Evolutionary conservation across 2,888 invertebrate genomes (phyloP).

Genomic region (Coremacera marginata): DNA sequence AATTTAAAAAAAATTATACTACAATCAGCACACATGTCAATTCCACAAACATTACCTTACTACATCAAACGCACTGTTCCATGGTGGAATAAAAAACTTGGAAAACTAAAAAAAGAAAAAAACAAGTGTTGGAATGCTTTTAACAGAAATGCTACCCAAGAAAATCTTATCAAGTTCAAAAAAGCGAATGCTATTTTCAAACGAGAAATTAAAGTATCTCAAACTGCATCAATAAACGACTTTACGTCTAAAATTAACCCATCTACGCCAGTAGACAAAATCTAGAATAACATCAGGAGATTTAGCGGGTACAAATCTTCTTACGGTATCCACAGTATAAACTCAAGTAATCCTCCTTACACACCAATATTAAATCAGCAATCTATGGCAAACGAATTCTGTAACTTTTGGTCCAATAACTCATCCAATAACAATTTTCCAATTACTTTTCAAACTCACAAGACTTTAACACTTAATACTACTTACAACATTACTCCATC

Average conservation of each 20-base stretch:
- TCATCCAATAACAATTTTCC: conserved; percentile 6
- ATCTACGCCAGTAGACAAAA: conserved; percentile 21
- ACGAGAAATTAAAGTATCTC: conserved; percentile 29
- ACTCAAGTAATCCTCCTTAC: neutral
- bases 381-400: conserved; percentile 34
- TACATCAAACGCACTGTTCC: neutral
- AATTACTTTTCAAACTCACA: neutral
- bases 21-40: conserved; percentile 29
- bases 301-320: conserved; percentile 24
- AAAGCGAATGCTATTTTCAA: conserved; percentile 28
- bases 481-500: too few species aligned
- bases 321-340: conserved; percentile 25
- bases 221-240: neutral
- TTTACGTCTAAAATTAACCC: conserved; percentile 36
- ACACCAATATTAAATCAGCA: neutral
- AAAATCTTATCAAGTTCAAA: conserved; percentile 31
- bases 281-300: conserved; percentile 29
- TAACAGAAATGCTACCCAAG: conserved; percentile 15
- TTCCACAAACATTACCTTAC: conserved; percentile 22
- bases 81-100: conserved; percentile 31
- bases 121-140: conserved; percentile 21
- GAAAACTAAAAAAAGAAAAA: conserved; percentile 26
- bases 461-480: neutral
- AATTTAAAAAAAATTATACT: conserved; percentile 28
- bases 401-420: conserved; percentile 21